Conservation (phyloP, 2,113 vertebrate genomes). For the Micromys minutus region DNA sequence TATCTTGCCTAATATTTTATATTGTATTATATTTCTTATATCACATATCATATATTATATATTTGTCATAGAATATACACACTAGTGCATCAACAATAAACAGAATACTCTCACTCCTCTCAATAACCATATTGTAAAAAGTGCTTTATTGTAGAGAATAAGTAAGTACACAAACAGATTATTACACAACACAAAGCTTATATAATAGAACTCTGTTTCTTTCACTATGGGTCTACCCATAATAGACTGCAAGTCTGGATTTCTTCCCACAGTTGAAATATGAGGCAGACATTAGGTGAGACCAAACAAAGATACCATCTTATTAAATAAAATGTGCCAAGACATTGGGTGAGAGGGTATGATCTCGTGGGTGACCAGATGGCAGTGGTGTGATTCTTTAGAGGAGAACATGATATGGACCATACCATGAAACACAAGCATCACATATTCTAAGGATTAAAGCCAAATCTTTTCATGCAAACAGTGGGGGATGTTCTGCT, state of each 20-base stretch:
- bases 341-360: background rate
- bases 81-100: background rate
- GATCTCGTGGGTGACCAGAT: too few relatives aligned
- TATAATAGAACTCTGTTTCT: background rate
- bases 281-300: background rate
- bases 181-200: background rate
- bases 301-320: background rate
- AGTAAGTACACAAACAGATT: background rate
- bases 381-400: background rate
- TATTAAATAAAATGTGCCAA: background rate
- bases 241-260: background rate
- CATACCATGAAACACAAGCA: background rate
- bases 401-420: fast-evolving
- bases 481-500: background rate
- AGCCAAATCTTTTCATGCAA: background rate
- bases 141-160: background rate
- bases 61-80: background rate
- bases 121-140: background rate
- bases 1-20: too few relatives aligned
- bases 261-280: background rate
- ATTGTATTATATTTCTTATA: too few relatives aligned
- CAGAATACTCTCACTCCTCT: background rate
- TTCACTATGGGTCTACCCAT: too few relatives aligned
- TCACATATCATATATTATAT: too few relatives aligned
- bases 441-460: too few relatives aligned